Percentiles rank a stretch among this genome's conserved stretches.
phyloP scores from a whole-genome alignment of 2,888 invertebrate genomes.

The Brenthis daphne region DNA sequence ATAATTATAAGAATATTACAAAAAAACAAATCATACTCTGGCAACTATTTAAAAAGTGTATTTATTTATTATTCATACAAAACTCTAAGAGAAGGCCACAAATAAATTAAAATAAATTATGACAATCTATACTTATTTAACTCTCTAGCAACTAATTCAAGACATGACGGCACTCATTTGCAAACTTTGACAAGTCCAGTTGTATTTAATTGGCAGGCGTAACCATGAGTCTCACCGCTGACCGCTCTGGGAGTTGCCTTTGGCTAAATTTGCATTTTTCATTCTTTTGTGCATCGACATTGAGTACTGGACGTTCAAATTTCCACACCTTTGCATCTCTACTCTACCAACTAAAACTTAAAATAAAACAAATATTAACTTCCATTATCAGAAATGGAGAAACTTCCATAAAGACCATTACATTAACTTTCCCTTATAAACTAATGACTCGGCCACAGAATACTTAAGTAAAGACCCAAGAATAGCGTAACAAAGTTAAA shows the following conservation, averaged over 20 bases:
- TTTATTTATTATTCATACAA: no score
- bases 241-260: constrained; percentile 43
- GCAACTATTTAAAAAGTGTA: no score
- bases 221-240: constrained; percentile 46
- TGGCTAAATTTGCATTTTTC: constrained; percentile 64
- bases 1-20: no score
- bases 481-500: constrained; percentile 26
- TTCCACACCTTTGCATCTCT: constrained; percentile 12
- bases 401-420: constrained; percentile 14
- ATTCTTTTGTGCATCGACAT: constrained; percentile 55
- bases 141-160: constrained; percentile 18
- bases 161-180: constrained; percentile 57
- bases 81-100: no score
- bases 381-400: constrained; percentile 20
- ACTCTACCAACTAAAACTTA: not conserved
- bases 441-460: constrained; percentile 21
- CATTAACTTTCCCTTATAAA: constrained; percentile 24
- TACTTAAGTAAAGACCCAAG: constrained; percentile 25
- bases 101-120: no score
- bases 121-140: not conserved
- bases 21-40: no score
- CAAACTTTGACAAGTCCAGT: constrained; percentile 70
- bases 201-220: constrained; percentile 67
- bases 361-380: constrained; percentile 4
- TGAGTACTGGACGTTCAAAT: constrained; percentile 48